Evolutionary conservation across 2,888 invertebrate genomes (phyloP).

Genomic region (Zhuqinia jingwanae): DNA sequence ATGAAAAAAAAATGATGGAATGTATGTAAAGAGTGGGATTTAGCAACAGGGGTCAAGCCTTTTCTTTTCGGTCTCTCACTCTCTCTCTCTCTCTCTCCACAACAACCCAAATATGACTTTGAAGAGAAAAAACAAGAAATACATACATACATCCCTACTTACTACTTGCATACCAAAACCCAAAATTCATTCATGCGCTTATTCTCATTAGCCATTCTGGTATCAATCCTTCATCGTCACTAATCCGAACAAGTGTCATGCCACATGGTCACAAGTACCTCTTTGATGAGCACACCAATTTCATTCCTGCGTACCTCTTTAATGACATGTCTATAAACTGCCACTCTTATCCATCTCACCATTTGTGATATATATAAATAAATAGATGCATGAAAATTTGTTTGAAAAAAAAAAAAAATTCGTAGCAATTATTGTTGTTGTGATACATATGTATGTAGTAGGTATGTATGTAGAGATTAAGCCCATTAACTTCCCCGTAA

Average conservation of each 20-base stretch:
- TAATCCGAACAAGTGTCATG: not conserved
- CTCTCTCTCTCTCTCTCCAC: not conserved
- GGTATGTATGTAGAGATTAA: not conserved
- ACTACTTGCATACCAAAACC: not conserved
- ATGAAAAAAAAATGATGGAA: constrained; percentile 50
- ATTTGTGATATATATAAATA: too few relatives aligned
- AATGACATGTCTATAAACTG: too few relatives aligned
- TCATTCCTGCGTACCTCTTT: not conserved
- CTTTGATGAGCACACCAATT: not conserved
- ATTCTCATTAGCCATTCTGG: constrained; percentile 25
- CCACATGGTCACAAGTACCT: constrained; percentile 16
- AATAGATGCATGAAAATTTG: too few relatives aligned
- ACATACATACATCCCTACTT: too few relatives aligned
- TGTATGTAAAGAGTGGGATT: constrained; percentile 27
- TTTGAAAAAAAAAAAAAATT: not conserved
- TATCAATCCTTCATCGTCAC: constrained; percentile 31
- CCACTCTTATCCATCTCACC: too few relatives aligned
- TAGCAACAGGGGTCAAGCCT: constrained; percentile 43
- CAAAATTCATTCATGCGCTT: not conserved
- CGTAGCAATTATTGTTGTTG: too few relatives aligned
- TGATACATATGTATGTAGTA: too few relatives aligned
- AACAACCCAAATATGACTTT: not conserved
- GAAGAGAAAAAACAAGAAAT: not conserved
- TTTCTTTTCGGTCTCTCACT: too few relatives aligned
- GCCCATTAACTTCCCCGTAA: not conserved